Evolutionary conservation across 2,888 invertebrate genomes (phyloP), one percentile per base, ranked within the genome.

Genomic region (Odontomyia ornata): DNA sequence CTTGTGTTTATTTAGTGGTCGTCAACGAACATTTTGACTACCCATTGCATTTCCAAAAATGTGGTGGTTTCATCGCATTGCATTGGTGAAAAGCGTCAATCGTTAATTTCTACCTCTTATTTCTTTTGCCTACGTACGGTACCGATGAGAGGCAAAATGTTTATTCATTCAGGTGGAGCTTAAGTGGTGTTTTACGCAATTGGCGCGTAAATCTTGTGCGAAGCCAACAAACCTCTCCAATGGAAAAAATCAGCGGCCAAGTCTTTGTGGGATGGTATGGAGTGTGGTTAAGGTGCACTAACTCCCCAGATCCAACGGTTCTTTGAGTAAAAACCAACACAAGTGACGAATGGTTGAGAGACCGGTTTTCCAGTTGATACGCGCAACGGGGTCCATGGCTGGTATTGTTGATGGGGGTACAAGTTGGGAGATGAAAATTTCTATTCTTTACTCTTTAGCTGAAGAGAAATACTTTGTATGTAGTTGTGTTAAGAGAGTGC

Each of bases 241-340:
- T 56, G 52, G 72, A 72, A 72, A 52, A 72, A 65, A 65, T 1
- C 25, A 46, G 28, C n/a, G 23, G 64, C 64, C 18, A 5, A n/a
- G 36, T 11, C 60, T 18, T 43, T 36, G n/a, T 75, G 75, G 15
- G 27, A 11, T 47, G 75, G 64, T 46, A 36, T 75, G 62, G 62
- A 64, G 75, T 57, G 72, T 52, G 72, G 30, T 46, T 46, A 25
- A 27, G 21, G 46, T 15, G 30, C 28, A 43, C 60, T 62, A 21
- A 75, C 75, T 57, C 57, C 75, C 75, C 75, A 75, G 60, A 64
- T 64, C 62, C 62, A 75, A 75, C 75, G 75, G 75, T 75, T 75
- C 75, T 75, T 75, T 57, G 75, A 75, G 75, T 75, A 75, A 75
- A 73, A 21, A 46, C 47, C 46, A 57, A 43, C 18, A 75, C 75